Percentiles rank a stretch among this genome's conserved stretches.
These are phyloP conservation scores for Acrobasis repandana DNA, from an alignment of 2,888 invertebrate genomes.

Conservation along the genomic window DNA sequence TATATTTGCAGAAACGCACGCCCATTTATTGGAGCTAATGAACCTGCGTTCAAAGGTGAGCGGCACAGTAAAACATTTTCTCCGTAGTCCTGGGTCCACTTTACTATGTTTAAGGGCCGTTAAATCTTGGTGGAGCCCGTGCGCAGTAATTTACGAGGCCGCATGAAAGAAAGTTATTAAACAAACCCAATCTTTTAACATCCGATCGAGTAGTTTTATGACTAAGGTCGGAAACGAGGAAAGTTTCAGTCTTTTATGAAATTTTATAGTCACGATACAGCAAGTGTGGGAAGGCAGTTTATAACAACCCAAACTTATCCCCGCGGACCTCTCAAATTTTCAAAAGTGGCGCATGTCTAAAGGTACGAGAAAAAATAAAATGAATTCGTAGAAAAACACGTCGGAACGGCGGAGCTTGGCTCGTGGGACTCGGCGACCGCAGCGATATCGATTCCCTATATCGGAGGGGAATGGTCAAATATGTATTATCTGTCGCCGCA, in stretches of 20 bases:
- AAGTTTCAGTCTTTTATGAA: constrained; percentile 32
- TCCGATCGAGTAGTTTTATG: constrained; percentile 48
- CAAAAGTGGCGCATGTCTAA: constrained; percentile 21
- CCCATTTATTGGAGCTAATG: constrained; percentile 42
- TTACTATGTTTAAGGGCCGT: constrained; percentile 52
- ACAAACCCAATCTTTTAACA: constrained; percentile 52
- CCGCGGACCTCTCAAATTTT: constrained; percentile 11
- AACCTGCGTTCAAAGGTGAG: constrained; percentile 40
- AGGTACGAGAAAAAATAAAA: constrained; percentile 33
- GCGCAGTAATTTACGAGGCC: constrained; percentile 64
- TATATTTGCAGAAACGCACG: constrained; percentile 33
- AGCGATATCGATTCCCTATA: constrained; percentile 54
- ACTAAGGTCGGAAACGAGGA: constrained; percentile 39
- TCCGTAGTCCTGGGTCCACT: constrained; percentile 47
- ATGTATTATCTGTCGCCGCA: constrained; percentile 26
- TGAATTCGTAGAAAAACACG: constrained; percentile 42
- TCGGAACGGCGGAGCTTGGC: constrained; percentile 52
- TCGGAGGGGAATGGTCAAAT: constrained; percentile 44
- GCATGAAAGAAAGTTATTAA: constrained; percentile 59
- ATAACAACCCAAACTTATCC: constrained; percentile 15
- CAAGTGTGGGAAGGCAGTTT: constrained; percentile 7
- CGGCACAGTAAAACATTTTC: constrained; percentile 43
- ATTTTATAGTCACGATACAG: constrained; percentile 29
- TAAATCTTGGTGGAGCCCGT: constrained; percentile 54
- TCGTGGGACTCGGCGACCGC: constrained; percentile 51